phyloP scores from a whole-genome alignment of 92 coral and sea anemone species.

The Paragorgia papillata region DNA sequence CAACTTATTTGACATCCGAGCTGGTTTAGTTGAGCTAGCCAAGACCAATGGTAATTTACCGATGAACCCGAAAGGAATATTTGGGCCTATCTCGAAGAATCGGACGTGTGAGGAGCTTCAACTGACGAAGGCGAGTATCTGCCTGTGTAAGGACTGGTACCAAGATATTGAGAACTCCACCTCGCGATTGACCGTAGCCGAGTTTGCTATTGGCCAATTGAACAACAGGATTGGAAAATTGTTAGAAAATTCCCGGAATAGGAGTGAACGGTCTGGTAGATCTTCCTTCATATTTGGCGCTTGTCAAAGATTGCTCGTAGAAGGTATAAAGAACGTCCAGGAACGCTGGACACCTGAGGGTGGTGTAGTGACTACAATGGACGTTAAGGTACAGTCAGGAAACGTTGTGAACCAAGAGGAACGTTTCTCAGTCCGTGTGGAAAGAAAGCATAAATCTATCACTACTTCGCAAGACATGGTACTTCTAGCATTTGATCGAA shows the following conservation, averaged over 20 bases:
- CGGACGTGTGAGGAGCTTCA: constrained; percentile 17
- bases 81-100: constrained; percentile 6
- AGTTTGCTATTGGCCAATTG: too few relatives aligned
- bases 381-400: too few relatives aligned
- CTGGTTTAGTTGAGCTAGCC: constrained; percentile 18
- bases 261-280: background rate
- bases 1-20: constrained; percentile 18
- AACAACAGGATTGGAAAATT: constrained; percentile 12
- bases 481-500: constrained; percentile 58
- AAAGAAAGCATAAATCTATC: constrained; percentile 32
- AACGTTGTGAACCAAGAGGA: constrained; percentile 64
- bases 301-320: constrained; percentile 59
- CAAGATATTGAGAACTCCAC: background rate
- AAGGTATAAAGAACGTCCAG: constrained; percentile 61
- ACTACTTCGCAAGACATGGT: constrained; percentile 38
- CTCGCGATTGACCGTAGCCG: constrained; percentile 3
- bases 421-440: constrained; percentile 62
- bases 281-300: constrained; percentile 35
- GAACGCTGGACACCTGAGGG: constrained; percentile 58
- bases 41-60: background rate
- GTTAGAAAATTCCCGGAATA: background rate
- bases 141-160: constrained; percentile 24
- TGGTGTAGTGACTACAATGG: constrained; percentile 47
- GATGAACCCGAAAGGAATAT: constrained; percentile 16
- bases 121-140: background rate